Base-by-base conservation (phyloP, 1,140 invertebrate species). In the Camponotus floridanus region DNA sequence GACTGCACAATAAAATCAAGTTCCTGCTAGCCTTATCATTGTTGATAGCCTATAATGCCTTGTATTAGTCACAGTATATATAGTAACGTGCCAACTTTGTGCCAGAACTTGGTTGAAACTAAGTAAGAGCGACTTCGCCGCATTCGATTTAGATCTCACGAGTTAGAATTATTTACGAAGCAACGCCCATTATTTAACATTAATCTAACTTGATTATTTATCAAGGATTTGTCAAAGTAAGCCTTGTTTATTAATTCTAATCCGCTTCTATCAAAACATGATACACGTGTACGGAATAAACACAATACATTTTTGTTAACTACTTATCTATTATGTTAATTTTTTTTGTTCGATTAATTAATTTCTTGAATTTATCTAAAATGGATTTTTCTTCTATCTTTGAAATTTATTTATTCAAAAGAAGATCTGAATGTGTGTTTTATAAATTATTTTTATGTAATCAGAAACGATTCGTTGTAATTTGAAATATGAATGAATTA, bases 151-250 rank as follows among this genome's bases (percentile, higher is more conserved):
- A 81, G 51, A 26, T 73, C 78, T 21, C 26, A 3, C 18, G 21
- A 48, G 15, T 45, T 71, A 45, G 55, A 71, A 18, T 59, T 61
- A 36, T 13, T 15, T 31, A 39, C 48, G 7, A 36, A 36, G n/a
- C 55, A 13, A 31, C 11, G 3, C 21, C 8, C 9, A 80, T 80
- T 80, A 71, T 81, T 81, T 61, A 83, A 7, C 8, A 36, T 48
- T 73, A 83, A 73, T 83, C 39, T 18, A 61, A 36, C 26, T 83
- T 33, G 26, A 33, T 67, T 71, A 45, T 81, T 73, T 61, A 21
- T 81, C 36, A 21, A 45, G 8, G 15, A 18, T 13, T 51, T 8
- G 31, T 13, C 11, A 26, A 45, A 73, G 26, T 39, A 7, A 21
- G n/a, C 1, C 33, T 3, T 5, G 51, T 73, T 81, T 61, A 9